Conservation (phyloP, 2,797 vertebrate species). For the Phrynocephalus guinanensis region DNA sequence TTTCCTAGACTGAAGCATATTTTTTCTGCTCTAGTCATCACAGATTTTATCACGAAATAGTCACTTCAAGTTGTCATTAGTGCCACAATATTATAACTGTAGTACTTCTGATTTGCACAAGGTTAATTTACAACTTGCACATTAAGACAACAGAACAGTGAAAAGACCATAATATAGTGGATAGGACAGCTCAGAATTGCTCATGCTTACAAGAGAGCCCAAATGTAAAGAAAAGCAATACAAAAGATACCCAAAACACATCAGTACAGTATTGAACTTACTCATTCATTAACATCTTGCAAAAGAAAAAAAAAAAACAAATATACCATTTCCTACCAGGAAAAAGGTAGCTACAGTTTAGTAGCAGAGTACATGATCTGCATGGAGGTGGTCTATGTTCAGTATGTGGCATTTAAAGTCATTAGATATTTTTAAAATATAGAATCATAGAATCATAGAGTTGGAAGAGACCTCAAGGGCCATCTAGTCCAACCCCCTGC, state of each 20-base stretch:
- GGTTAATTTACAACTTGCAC: neutral
- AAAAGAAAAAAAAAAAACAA: neutral
- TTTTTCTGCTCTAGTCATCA: conserved; percentile 9
- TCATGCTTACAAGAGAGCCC: neutral
- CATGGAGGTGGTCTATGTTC: too few species aligned
- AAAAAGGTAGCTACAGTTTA: neutral
- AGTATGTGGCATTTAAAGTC: too few species aligned
- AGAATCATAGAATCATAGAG: too few species aligned
- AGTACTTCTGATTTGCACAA: neutral
- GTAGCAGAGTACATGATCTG: too few species aligned
- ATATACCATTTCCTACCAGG: neutral
- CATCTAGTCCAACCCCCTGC: too few species aligned
- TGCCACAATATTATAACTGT: neutral
- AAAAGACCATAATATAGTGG: neutral
- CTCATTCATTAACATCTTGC: neutral
- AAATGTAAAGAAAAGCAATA: neutral
- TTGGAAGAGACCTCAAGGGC: too few species aligned
- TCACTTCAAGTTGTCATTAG: neutral
- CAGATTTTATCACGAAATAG: neutral
- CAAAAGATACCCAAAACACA: neutral
- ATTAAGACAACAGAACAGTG: neutral
- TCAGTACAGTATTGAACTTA: neutral
- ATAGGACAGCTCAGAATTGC: neutral
- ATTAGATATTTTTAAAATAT: too few species aligned
- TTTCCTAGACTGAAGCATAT: neutral